Base-by-base conservation (phyloP, 2,797 vertebrate species). In the Allobates femoralis region DNA sequence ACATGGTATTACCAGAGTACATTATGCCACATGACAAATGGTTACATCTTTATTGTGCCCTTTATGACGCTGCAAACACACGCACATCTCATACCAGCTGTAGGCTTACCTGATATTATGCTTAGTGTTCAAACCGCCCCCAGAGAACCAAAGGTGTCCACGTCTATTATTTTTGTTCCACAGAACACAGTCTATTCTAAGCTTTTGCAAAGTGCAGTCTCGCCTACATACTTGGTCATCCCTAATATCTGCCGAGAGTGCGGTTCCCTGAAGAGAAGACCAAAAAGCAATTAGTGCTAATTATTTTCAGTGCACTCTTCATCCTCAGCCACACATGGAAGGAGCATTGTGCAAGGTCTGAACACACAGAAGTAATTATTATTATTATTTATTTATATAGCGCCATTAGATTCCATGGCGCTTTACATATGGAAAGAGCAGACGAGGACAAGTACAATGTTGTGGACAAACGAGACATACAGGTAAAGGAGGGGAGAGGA, bases 211-310 rank as follows among this genome's bases (percentile, higher is more conserved):
- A 41, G 34, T 41, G 76, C 84, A 71, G 64, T 55, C 64, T 71
- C 76, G 46, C 75, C 53, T 71, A 28, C 73, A 79, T 60, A 79
- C 79, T 85, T 79, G 84, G 76, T 73, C 76, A 79, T 85, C 58
- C 23, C 75, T 67, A 79, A 79, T 77, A 85, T 73, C 76, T 74
- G 85, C 85, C 8, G 53, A 75, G 77, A 46, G 11, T 51, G 58
- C 28, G 34, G 53, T 32, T 86, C 85, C 85, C 85, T 28, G 55
- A 86, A 51, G 85, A 75, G 37, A 51, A 50, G 67, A 12, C 18
- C 21, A 56, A 53, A 86, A 81, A 86, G 84, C 84, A 79, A 85
- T 85, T 85, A 85, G 64, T 71, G 37, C 66, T 79, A 71, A 85
- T 69, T 79, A 71, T 79, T 79, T 58, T 71, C 76, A 32, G 64